Evolutionary conservation across 2,113 vertebrate genomes (phyloP), one percentile per base, ranked within the genome.

Genomic region (Coreoperca whiteheadi): DNA sequence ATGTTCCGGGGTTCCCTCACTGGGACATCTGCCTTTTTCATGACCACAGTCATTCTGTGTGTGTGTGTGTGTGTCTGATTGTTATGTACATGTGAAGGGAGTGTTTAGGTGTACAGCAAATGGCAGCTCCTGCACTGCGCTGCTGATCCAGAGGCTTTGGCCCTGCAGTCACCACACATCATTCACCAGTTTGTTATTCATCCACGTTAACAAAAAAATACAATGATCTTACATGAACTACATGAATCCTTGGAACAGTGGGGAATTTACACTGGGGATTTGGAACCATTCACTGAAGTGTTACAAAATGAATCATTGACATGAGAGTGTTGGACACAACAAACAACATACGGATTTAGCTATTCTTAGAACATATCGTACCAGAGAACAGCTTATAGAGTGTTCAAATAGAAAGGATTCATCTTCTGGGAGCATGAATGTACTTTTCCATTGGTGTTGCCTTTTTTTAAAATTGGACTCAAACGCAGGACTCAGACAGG

Each of bases 81-180:
- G 64, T 65, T 67, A 81, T 60, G 63, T 74, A 43, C 10, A 63
- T 81, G 73, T 77, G 80, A 81, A 75, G 71, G 57, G 59, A 81
- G 78, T 84, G 74, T 88, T 70, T 60, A 79, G 69, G 37, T 77
- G 25, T 60, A 50, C 66, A 84, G 72, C 87, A 83, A 88, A 88
- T 82, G 83, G 86, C 41, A 39, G 61, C 63, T 74, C 50, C 72
- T 69, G 51, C 46, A 39, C 56, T 81, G 61, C 23, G 2, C 50
- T 67, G 59, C 34, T 77, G 72, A 60, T 70, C 15, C 53, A 66
- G 59, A 70, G 60, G 48, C 37, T 67, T 48, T 48, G 63, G 74
- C 74, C 32, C 25, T 32, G 14, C 21, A 30, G 75, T 79, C 53
- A 69, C 59, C 72, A 72, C 73, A 74, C 50, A 65, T 77, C 51